Evolutionary conservation across 2,888 invertebrate species (phyloP).

Genomic region (Megamerina dolium): DNA sequence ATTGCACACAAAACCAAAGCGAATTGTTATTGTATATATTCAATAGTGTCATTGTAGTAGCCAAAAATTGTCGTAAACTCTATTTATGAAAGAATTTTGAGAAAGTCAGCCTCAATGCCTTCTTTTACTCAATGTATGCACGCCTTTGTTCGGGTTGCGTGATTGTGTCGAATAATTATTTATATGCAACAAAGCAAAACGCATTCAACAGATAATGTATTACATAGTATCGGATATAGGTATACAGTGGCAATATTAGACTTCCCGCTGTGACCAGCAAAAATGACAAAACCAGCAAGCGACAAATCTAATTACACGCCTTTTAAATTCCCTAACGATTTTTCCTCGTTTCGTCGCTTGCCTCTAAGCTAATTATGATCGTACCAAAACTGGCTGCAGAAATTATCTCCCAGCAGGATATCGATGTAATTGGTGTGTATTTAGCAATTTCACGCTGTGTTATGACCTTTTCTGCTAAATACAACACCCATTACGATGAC

Average conservation of each 20-base stretch:
- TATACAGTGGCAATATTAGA: no score
- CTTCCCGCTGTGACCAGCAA: slow-evolving; percentile 21
- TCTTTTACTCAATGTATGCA: no score
- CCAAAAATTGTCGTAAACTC: slow-evolving; percentile 4
- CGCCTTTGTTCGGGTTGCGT: no score
- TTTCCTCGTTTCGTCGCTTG: no score
- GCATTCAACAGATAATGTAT: no score
- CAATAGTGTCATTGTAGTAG: not conserved
- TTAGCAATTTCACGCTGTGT: slow-evolving; percentile 10
- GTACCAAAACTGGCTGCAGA: no score
- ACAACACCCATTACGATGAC: not conserved
- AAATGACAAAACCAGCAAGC: slow-evolving; percentile 21
- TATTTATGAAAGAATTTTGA: slow-evolving; percentile 18
- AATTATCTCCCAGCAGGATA: no score
- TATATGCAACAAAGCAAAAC: no score
- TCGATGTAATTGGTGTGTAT: slow-evolving; percentile 11
- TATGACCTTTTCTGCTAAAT: not conserved
- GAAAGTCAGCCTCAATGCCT: no score
- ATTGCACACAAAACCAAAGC: slow-evolving; percentile 11
- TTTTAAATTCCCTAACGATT: slow-evolving; percentile 28
- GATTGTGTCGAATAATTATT: no score
- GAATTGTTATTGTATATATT: slow-evolving; percentile 11
- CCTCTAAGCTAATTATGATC: no score
- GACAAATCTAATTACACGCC: slow-evolving; percentile 47
- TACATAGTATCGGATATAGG: no score